Base-by-base conservation (phyloP, 1,140 invertebrate genomes). In the Trichogramma pretiosum region DNA sequence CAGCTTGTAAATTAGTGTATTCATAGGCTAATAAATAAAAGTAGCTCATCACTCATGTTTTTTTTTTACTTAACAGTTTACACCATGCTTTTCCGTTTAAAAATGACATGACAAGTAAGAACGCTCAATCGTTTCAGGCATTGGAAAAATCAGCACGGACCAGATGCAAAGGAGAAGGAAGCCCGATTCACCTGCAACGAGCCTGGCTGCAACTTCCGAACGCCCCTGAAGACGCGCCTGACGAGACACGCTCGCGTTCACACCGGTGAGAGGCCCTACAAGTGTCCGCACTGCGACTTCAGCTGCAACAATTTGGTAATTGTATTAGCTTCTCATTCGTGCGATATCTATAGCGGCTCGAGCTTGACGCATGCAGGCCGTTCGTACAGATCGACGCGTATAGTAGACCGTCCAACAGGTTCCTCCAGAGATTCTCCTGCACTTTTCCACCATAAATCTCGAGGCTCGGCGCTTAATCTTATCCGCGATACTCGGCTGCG, bases 261-360 rank as follows among this genome's bases (percentile, higher is more conserved):
- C 59, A 83, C 81, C 9, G 85, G 87, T 1, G 77, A 83, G 43
- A 86, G 89, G 60, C 90, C 91, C 0, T 93, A 86, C 70, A 77
- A 77, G 53, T 96, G 93, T 67, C 86, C 85, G 5, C 80, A 90
- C 62, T 92, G 89, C 60, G 45, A 67, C 14, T 93, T 87, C 57
- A 77, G 77, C 1, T 89, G 87, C 62, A 89, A 83, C 53, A 85
- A 80, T 55, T 61, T 81, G 72, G 80, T 81, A 69, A 75, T n/a
- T n/a, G n/a, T n/a, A n/a, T n/a, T n/a, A n/a, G n/a, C n/a, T n/a
- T n/a, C n/a, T n/a, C n/a, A n/a, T n/a, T n/a, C n/a, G n/a, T n/a
- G n/a, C n/a, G n/a, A n/a, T n/a, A n/a, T n/a, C n/a, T n/a, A n/a
- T n/a, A n/a, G n/a, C n/a, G n/a, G n/a, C n/a, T n/a, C 26, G 26